A percentile compares a stretch with the other conserved stretches of the same genome.
Conservation (phyloP, 2,797 vertebrate genomes). For the Eleutherodactylus coqui region DNA sequence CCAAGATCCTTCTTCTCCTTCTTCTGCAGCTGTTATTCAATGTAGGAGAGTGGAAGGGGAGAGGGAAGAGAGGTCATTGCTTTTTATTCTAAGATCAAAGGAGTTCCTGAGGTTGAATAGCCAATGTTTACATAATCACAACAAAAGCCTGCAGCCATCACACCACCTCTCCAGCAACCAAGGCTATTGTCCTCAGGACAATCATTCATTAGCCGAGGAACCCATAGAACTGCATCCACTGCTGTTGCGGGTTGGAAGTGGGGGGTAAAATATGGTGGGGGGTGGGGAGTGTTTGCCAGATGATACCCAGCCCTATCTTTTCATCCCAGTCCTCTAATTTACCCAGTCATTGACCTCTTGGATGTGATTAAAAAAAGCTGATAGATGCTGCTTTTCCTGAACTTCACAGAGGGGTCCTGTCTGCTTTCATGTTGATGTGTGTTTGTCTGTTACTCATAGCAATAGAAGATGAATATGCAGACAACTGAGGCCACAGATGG, state of each 20-base stretch:
- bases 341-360: constrained; percentile 59
- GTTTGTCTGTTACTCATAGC: background rate
- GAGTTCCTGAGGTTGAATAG: constrained; percentile 63
- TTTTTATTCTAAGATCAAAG: constrained; percentile 64
- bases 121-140: constrained; percentile 63
- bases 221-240: constrained; percentile 36
- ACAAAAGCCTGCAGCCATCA: constrained; percentile 62
- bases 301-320: constrained; percentile 54
- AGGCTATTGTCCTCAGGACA: constrained; percentile 58
- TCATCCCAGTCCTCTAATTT: constrained; percentile 55
- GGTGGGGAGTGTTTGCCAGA: constrained; percentile 53
- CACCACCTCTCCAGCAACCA: constrained; percentile 57
- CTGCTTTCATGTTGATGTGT: constrained; percentile 49
- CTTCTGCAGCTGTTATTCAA: constrained; percentile 61
- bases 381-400: constrained; percentile 42
- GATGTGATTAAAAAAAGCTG: constrained; percentile 51
- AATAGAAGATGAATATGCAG: constrained; percentile 44
- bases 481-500: constrained; percentile 46
- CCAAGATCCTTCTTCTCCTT: constrained; percentile 39
- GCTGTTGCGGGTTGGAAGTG: constrained; percentile 41
- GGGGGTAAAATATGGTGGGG: constrained; percentile 40
- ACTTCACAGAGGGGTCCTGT: constrained; percentile 39
- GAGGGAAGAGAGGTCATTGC: constrained; percentile 61
- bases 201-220: constrained; percentile 61
- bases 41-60: constrained; percentile 43